These are phyloP conservation scores for Siphamia tubifer DNA, from an alignment of 2,113 vertebrate genomes.

Conservation along the genomic window DNA sequence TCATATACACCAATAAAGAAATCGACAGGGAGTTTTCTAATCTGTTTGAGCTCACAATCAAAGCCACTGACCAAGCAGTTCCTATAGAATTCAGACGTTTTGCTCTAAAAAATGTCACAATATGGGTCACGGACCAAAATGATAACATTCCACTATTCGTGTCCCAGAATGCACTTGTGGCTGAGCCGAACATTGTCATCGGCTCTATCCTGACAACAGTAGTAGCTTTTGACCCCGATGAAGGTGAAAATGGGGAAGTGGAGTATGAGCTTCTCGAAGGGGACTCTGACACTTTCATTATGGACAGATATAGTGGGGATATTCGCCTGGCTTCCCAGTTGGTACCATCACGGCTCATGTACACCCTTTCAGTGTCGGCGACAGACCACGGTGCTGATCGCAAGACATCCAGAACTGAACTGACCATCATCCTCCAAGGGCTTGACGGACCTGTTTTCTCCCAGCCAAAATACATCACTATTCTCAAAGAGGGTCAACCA, in stretches of 20 bases:
- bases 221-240: conserved; percentile 91
- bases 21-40: conserved; percentile 96
- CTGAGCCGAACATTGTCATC: conserved; percentile 88
- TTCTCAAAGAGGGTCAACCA: conserved; percentile 94
- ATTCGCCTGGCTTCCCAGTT: conserved; percentile 89
- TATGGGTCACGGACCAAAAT: conserved; percentile 94
- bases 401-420: conserved; percentile 87
- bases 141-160: conserved; percentile 93
- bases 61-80: conserved; percentile 92
- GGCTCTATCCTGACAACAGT: conserved; percentile 93
- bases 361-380: conserved; percentile 91
- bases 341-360: conserved; percentile 87
- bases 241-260: conserved; percentile 93
- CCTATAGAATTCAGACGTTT: conserved; percentile 89
- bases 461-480: conserved; percentile 95
- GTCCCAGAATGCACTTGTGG: conserved; percentile 91
- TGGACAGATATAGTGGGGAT: conserved; percentile 95
- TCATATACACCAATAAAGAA: conserved; percentile 86
- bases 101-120: conserved; percentile 94
- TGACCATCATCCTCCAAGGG: conserved; percentile 92
- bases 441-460: conserved; percentile 91
- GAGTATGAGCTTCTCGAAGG: conserved; percentile 94
- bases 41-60: conserved; percentile 93
- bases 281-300: conserved; percentile 90
- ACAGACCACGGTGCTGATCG: conserved; percentile 90